A percentile compares a stretch with the other conserved stretches of the same genome.
Evolutionary conservation across 2,797 vertebrate genomes (phyloP).

Genomic region (Eulemur mongoz): DNA sequence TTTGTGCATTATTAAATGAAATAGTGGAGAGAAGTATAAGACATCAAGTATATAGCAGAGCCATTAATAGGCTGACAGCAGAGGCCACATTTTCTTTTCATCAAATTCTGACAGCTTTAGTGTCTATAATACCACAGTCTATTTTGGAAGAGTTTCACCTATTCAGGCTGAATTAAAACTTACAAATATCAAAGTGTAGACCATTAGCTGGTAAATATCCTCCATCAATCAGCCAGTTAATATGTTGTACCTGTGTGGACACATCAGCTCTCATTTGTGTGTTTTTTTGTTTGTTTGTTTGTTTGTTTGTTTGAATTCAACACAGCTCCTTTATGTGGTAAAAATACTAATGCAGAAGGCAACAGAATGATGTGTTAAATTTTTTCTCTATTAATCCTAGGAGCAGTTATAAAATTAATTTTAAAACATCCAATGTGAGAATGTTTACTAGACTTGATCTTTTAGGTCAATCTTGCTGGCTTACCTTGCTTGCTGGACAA

Average conservation of each 20-base stretch:
- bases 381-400: not conserved
- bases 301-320: not conserved
- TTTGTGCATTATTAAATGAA: conserved; percentile 54
- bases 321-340: not conserved
- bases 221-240: conserved; percentile 1
- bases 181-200: not conserved
- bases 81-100: not conserved
- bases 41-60: not conserved
- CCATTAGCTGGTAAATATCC: not conserved
- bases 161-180: conserved; percentile 36
- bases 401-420: not conserved
- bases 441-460: not conserved
- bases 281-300: not conserved
- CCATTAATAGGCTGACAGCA: not conserved
- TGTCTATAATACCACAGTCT: not conserved
- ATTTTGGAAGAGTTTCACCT: not conserved
- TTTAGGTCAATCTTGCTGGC: not conserved
- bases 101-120: conserved; percentile 34
- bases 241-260: not conserved
- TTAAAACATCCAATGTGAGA: not conserved
- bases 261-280: not conserved
- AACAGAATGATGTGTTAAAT: not conserved
- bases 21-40: not conserved
- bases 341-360: not conserved
- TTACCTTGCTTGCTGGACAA: not conserved